Evolutionary conservation across 1,140 invertebrate genomes (phyloP).

Genomic region (Sitophilus oryzae): DNA sequence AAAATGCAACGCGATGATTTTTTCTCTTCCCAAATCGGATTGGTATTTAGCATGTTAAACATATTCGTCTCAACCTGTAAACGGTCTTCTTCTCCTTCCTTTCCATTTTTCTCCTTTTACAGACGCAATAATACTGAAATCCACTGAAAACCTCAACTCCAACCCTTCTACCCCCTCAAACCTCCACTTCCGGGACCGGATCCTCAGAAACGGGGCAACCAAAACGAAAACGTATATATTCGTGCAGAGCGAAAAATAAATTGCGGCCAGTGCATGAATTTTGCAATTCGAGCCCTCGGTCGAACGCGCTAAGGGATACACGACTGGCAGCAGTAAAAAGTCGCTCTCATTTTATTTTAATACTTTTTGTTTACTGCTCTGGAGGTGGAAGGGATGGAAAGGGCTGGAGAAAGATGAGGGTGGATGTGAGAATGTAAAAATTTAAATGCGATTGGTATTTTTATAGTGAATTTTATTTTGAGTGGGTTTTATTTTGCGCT

Average conservation of each 20-base stretch:
- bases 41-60: conserved; percentile 16
- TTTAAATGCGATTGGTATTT: conserved; percentile 15
- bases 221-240: conserved; percentile 9
- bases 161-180: no score
- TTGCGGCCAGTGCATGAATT: conserved; percentile 21
- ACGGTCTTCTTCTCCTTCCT: no score
- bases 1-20: no score
- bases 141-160: conserved; percentile 11
- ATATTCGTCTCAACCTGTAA: conserved; percentile 6
- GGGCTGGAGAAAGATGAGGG: no score
- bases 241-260: conserved; percentile 16
- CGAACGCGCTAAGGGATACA: conserved; percentile 16
- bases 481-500: no score
- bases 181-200: no score
- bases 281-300: conserved; percentile 19
- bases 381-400: conserved; percentile 3
- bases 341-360: conserved; percentile 11
- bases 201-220: no score
- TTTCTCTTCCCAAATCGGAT: no score
- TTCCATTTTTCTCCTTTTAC: no score
- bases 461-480: no score
- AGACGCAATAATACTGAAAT: conserved; percentile 14
- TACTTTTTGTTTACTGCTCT: no score
- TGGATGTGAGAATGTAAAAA: no score
- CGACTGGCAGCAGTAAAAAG: conserved; percentile 9